Conservation (phyloP, 2,797 vertebrate genomes). For the Halcyon badia region DNA sequence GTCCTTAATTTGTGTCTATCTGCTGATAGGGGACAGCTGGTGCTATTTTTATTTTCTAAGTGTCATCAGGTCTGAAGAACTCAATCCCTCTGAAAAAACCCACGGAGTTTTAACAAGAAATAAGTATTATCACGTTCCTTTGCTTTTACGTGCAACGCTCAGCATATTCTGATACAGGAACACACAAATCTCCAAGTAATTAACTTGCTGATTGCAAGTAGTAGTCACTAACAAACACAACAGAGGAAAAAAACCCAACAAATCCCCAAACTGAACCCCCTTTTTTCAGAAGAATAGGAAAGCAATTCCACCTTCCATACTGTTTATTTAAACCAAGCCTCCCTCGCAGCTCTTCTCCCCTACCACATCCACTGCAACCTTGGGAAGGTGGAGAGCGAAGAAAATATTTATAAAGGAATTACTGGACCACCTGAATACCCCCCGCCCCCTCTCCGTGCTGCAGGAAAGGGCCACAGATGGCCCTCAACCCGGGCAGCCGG, state of each 20-base stretch:
- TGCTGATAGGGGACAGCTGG: background rate
- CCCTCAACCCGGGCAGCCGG: background rate
- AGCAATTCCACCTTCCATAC: background rate
- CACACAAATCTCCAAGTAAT: background rate
- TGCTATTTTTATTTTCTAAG: background rate
- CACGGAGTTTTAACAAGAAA: background rate
- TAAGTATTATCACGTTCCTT: background rate
- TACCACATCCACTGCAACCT: background rate
- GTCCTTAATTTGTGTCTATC: background rate
- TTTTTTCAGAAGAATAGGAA: rapidly evolving
- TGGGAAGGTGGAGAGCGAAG: background rate
- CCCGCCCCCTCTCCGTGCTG: background rate
- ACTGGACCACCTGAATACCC: background rate
- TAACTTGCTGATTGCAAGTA: background rate
- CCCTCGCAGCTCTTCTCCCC: background rate
- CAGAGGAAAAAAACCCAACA: rapidly evolving
- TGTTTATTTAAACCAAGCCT: background rate
- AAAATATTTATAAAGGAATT: rapidly evolving
- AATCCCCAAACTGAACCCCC: rapidly evolving
- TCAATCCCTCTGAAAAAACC: background rate
- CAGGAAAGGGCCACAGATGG: background rate
- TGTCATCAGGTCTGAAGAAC: background rate
- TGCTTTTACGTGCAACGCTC: background rate
- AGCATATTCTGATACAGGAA: background rate
- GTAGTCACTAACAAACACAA: background rate